Conservation (phyloP, 2,888 invertebrate species). For the Oscheius onirici region DNA sequence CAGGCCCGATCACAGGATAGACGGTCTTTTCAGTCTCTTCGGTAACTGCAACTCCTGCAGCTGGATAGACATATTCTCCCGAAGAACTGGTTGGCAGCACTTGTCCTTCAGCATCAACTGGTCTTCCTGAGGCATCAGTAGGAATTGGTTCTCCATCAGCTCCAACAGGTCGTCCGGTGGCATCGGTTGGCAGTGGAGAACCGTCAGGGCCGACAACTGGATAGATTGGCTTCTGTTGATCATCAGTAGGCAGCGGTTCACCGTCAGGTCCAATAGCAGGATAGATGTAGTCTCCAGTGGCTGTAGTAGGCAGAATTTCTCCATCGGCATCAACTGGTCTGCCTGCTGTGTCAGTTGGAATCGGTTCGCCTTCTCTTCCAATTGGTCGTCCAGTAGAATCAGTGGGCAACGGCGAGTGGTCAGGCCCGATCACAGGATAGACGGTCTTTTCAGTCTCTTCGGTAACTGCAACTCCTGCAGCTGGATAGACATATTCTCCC, state of each 20-base stretch:
- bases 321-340: slow-evolving; percentile 48
- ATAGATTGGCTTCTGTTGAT: slow-evolving; percentile 24
- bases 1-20: slow-evolving; percentile 38
- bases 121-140: slow-evolving; percentile 49
- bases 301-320: slow-evolving; percentile 43
- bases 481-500: no score
- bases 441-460: slow-evolving; percentile 21
- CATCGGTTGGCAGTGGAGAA: slow-evolving; percentile 38
- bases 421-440: slow-evolving; percentile 35
- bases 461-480: slow-evolving; percentile 26
- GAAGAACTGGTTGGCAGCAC: slow-evolving; percentile 52
- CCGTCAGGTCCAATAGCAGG: slow-evolving; percentile 49
- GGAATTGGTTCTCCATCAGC: slow-evolving; percentile 50
- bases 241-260: slow-evolving; percentile 50
- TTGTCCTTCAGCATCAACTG: slow-evolving; percentile 58
- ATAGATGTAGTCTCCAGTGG: slow-evolving; percentile 37
- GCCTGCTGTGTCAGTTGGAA: slow-evolving; percentile 53
- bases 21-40: slow-evolving; percentile 44
- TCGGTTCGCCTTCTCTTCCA: slow-evolving; percentile 34
- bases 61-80: slow-evolving; percentile 57
- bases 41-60: slow-evolving; percentile 50
- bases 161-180: slow-evolving; percentile 42
- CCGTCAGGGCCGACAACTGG: slow-evolving; percentile 43
- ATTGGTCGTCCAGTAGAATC: slow-evolving; percentile 43
- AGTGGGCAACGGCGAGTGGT: slow-evolving; percentile 24